Conservation (phyloP, 1,140 invertebrate species). For the Danaus plexippus region DNA sequence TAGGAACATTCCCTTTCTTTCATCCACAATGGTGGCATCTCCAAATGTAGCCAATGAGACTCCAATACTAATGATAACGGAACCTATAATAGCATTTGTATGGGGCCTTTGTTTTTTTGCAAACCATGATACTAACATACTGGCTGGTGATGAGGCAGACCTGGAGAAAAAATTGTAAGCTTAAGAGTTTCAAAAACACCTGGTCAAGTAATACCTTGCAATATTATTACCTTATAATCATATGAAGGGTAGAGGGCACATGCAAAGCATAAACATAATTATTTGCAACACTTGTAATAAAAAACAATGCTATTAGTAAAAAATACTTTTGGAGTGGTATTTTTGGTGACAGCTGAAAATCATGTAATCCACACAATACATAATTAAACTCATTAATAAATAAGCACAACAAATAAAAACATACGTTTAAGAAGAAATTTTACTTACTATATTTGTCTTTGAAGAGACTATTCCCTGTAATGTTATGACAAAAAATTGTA, state of each 20-base stretch:
- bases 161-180: slow-evolving; percentile 31
- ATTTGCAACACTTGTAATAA: slow-evolving; percentile 60
- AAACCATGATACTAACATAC: slow-evolving; percentile 56
- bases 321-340: slow-evolving; percentile 56
- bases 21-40: slow-evolving; percentile 42
- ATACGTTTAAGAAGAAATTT: slow-evolving; percentile 5
- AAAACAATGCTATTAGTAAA: slow-evolving; percentile 52
- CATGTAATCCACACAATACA: slow-evolving; percentile 6
- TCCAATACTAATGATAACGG: slow-evolving; percentile 51
- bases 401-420: background rate
- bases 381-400: background rate
- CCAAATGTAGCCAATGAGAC: slow-evolving; percentile 54
- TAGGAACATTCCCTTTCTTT: slow-evolving; percentile 38
- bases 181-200: no score
- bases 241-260: slow-evolving; percentile 63
- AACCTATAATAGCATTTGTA: slow-evolving; percentile 49
- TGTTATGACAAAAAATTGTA: slow-evolving; percentile 54
- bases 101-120: slow-evolving; percentile 47
- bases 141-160: slow-evolving; percentile 58
- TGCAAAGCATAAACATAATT: slow-evolving; percentile 66
- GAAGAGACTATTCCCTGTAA: slow-evolving; percentile 46
- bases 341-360: slow-evolving; percentile 54
- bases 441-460: slow-evolving; percentile 48
- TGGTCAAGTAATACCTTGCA: background rate
- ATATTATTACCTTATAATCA: slow-evolving; percentile 59